phyloP scores from a whole-genome alignment of 2,888 invertebrate genomes.

The Agriotes lineatus region DNA sequence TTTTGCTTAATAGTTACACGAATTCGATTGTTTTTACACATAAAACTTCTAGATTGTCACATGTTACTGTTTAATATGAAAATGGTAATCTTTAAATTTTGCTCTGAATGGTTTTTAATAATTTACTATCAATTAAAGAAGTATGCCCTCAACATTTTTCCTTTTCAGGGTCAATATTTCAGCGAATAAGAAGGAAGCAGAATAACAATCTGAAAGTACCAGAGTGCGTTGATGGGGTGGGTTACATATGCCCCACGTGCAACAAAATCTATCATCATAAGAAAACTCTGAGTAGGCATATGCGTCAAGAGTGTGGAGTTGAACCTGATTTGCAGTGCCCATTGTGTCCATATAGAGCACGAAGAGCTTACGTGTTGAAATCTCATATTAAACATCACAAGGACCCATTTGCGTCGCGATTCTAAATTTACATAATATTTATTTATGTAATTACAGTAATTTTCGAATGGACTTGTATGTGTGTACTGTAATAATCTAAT shows the following conservation, averaged over 20 bases:
- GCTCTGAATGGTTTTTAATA: too few species aligned
- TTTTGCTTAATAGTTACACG: too few species aligned
- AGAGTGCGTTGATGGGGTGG: neutral
- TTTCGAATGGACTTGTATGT: too few species aligned
- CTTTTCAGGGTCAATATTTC: slow-evolving; percentile 4
- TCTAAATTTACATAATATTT: too few species aligned
- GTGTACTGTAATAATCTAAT: too few species aligned
- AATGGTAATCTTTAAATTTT: too few species aligned
- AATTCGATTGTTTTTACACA: neutral
- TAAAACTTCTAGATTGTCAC: neutral
- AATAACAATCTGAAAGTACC: neutral
- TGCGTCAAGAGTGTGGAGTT: slow-evolving; percentile 71
- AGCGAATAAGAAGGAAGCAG: neutral
- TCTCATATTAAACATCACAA: slow-evolving; percentile 61
- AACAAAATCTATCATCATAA: slow-evolving; percentile 67
- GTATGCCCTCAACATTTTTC: too few species aligned
- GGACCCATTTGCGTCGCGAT: neutral
- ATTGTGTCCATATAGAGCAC: slow-evolving; percentile 83
- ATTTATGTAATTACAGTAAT: too few species aligned
- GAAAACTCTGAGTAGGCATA: slow-evolving; percentile 67
- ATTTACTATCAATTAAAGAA: too few species aligned
- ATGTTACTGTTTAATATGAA: neutral
- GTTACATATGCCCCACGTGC: slow-evolving; percentile 65
- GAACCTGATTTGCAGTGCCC: slow-evolving; percentile 86
- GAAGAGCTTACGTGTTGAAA: slow-evolving; percentile 67